Conservation (phyloP, 2,888 invertebrate species). For the Ichneumon xanthorius region DNA sequence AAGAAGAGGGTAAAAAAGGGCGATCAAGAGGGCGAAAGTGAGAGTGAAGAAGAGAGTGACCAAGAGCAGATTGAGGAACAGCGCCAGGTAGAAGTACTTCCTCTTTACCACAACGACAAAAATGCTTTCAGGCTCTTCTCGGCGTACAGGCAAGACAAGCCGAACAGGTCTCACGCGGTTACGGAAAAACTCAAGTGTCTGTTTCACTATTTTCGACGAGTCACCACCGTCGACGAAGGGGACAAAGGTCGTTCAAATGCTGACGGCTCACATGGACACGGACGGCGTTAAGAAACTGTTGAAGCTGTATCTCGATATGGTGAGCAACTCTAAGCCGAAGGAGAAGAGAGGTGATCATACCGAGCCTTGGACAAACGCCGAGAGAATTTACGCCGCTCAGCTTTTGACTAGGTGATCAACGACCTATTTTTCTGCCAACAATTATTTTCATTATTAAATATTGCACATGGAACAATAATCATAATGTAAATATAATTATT, state of each 20-base stretch:
- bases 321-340: conserved; percentile 87
- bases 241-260: conserved; percentile 88
- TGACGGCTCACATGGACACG: conserved; percentile 87
- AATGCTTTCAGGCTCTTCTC: too few relatives aligned
- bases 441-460: background rate
- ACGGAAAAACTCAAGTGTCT: conserved; percentile 96
- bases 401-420: conserved; percentile 85
- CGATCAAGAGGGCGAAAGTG: too few relatives aligned
- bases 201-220: conserved; percentile 94
- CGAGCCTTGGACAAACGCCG: conserved; percentile 89
- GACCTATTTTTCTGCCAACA: conserved; percentile 22
- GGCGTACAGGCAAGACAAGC: conserved; percentile 84
- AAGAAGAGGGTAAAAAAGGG: too few relatives aligned
- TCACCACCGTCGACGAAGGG: conserved; percentile 89
- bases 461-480: conserved; percentile 79
- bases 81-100: too few relatives aligned
- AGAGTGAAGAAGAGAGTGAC: too few relatives aligned
- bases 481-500: conserved; percentile 7
- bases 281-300: conserved; percentile 89
- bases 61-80: too few relatives aligned
- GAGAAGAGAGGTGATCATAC: conserved; percentile 84
- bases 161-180: conserved; percentile 83
- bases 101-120: too few relatives aligned
- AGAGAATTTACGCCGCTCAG: conserved; percentile 89
- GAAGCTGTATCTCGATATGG: conserved; percentile 88